Evolutionary conservation across 2,888 invertebrate genomes (phyloP).

Genomic region (Eupeodes luniger): DNA sequence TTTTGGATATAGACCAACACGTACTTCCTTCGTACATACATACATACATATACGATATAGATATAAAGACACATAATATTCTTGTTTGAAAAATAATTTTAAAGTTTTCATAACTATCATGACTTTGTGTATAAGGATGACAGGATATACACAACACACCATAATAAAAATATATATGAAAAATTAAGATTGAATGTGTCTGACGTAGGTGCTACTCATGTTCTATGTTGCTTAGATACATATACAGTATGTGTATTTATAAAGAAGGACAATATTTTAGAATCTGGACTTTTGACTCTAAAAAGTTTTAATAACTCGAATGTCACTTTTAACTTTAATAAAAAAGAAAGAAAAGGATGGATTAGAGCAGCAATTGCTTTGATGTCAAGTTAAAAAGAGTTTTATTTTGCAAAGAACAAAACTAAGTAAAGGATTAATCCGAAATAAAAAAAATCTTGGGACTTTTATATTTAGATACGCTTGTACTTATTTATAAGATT

Average conservation of each 20-base stretch:
- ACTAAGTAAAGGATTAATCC: too few species aligned
- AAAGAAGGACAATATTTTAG: neutral
- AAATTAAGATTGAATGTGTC: slow-evolving; percentile 1
- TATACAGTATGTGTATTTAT: neutral
- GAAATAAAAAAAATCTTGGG: too few species aligned
- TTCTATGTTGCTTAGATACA: neutral
- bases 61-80: neutral
- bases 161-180: neutral
- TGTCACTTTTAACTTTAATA: neutral
- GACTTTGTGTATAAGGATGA: neutral
- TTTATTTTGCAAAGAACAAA: too few species aligned
- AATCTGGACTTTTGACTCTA: neutral
- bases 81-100: neutral
- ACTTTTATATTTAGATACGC: too few species aligned
- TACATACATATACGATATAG: neutral
- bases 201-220: neutral
- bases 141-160: too few species aligned
- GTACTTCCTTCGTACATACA: too few species aligned
- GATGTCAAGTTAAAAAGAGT: too few species aligned
- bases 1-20: neutral
- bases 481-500: too few species aligned
- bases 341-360: neutral
- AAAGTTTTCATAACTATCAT: slow-evolving; percentile 30
- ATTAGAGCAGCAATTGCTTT: too few species aligned
- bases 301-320: neutral